phyloP scores from a whole-genome alignment of 2,113 vertebrate species.

The Anoplopoma fimbria region DNA sequence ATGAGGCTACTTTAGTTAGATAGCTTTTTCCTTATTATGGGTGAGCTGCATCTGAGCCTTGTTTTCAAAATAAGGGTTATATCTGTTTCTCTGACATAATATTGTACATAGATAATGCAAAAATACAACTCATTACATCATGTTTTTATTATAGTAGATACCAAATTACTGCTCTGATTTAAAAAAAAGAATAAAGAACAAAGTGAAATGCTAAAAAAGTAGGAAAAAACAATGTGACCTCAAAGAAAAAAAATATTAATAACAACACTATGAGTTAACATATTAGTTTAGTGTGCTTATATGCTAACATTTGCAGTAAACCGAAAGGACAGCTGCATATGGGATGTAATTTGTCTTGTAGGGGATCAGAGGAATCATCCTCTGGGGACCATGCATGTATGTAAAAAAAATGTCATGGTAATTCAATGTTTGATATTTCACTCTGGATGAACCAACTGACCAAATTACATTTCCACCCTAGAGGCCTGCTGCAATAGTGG shows the following conservation, averaged over 20 bases:
- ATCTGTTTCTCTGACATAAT: not conserved
- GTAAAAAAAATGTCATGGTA: not conserved
- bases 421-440: not conserved
- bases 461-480: not conserved
- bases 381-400: not conserved
- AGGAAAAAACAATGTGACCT: not conserved
- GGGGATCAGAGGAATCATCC: not conserved
- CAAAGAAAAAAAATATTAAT: not conserved
- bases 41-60: not conserved
- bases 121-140: not conserved
- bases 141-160: not conserved
- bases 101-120: not conserved
- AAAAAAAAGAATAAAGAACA: not conserved
- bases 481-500: fast-evolving
- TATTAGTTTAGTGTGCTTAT: no score
- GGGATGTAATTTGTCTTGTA: not conserved
- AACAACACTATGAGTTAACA: no score
- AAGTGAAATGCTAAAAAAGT: not conserved
- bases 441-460: not conserved
- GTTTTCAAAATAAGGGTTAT: not conserved
- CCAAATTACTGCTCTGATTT: not conserved
- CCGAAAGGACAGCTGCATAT: not conserved
- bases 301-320: not conserved
- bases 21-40: not conserved
- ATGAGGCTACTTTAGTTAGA: not conserved